Evolutionary conservation across 2,888 invertebrate species (phyloP).

Genomic region (Colostygia pectinataria): DNA sequence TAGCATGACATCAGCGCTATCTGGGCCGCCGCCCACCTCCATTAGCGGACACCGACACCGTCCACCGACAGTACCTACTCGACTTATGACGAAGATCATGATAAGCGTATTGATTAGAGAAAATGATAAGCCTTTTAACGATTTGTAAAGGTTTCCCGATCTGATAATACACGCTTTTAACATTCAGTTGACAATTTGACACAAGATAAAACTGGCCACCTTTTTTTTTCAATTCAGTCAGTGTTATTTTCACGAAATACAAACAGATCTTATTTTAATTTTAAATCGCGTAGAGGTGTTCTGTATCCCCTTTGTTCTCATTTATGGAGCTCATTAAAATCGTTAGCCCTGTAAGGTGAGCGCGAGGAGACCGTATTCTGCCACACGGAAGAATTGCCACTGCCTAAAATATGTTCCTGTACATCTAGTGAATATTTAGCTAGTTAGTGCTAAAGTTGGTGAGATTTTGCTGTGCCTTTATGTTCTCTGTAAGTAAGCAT

Average conservation of each 20-base stretch:
- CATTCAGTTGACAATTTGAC: slow-evolving; percentile 10
- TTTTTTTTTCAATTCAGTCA: no score
- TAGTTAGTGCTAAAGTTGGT: no score
- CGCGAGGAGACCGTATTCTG: slow-evolving; percentile 21
- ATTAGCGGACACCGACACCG: slow-evolving; percentile 52
- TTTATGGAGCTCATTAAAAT: slow-evolving; percentile 39
- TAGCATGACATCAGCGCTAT: slow-evolving; percentile 62
- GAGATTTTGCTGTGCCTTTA: no score
- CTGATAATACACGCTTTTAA: slow-evolving; percentile 13
- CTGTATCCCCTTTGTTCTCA: slow-evolving; percentile 37
- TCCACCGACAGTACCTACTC: slow-evolving; percentile 41
- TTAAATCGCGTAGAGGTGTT: slow-evolving; percentile 29
- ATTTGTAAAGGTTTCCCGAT: slow-evolving; percentile 13
- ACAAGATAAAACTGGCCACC: background rate
- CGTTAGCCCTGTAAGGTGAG: slow-evolving; percentile 33
- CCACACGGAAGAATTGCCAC: slow-evolving; percentile 25
- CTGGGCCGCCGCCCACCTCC: slow-evolving; percentile 67
- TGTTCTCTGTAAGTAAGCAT: no score
- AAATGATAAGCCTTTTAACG: slow-evolving; percentile 15
- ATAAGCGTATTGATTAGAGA: slow-evolving; percentile 18
- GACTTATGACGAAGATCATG: slow-evolving; percentile 25
- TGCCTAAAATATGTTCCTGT: slow-evolving; percentile 19
- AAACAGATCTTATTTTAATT: slow-evolving; percentile 27
- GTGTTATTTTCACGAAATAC: background rate
- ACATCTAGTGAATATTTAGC: slow-evolving; percentile 1